Percentiles rank a stretch among this genome's conserved stretches.
Evolutionary conservation across 1,140 invertebrate genomes (phyloP).

Genomic region (Linepithema humile): DNA sequence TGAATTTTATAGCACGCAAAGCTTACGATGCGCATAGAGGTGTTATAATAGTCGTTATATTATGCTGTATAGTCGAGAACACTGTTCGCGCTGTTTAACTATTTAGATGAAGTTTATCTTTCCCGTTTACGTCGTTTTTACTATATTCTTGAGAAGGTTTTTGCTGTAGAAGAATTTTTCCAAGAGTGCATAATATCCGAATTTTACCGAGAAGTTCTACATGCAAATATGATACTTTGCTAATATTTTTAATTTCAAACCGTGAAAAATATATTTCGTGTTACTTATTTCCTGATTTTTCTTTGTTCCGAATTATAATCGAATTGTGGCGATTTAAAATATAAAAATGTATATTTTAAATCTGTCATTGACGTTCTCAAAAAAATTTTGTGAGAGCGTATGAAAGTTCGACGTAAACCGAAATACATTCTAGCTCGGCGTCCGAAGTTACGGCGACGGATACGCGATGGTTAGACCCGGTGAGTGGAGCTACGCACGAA

Average conservation of each 20-base stretch:
- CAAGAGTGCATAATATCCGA: too few species aligned
- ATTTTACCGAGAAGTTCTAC: too few species aligned
- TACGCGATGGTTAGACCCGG: constrained; percentile 79
- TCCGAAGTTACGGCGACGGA: constrained; percentile 77
- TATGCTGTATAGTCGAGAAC: not conserved
- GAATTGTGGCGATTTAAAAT: not conserved
- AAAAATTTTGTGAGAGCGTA: not conserved
- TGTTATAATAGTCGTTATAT: not conserved
- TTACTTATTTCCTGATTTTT: not conserved
- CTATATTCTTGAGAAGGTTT: too few species aligned
- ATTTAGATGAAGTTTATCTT: constrained; percentile 5
- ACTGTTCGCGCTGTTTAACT: not conserved
- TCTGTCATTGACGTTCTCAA: too few species aligned
- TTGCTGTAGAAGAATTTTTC: not conserved
- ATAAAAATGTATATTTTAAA: too few species aligned
- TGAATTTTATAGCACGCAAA: constrained; percentile 46
- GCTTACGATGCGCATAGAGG: constrained; percentile 17
- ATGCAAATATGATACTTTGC: too few species aligned
- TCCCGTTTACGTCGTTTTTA: not conserved
- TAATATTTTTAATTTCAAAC: too few species aligned
- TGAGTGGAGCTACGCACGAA: constrained; percentile 77
- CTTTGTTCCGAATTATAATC: not conserved
- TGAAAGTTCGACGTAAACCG: not conserved
- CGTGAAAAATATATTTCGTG: not conserved
- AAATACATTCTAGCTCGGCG: constrained; percentile 75